Percentiles rank a stretch among this genome's conserved stretches.
phyloP scores from a whole-genome alignment of 2,113 vertebrate species.

The Tachysurus vachellii region DNA sequence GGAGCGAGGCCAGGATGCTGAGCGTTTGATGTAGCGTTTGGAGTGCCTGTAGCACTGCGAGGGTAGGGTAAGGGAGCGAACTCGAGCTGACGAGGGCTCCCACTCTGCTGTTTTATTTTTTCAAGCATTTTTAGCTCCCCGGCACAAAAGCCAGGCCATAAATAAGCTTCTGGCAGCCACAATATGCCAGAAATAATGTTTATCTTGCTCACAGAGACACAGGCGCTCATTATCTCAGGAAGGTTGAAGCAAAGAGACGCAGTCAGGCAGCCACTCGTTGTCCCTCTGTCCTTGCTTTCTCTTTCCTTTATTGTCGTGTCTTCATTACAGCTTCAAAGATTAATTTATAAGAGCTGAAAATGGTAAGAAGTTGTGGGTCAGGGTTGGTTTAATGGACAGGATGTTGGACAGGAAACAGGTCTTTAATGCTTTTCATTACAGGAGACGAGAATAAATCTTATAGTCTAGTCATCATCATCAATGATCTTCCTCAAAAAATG shows the following conservation, averaged over 20 bases:
- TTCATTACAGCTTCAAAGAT: slow-evolving; percentile 1
- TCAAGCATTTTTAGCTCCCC: slow-evolving; percentile 71
- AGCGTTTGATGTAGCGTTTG: slow-evolving; percentile 74
- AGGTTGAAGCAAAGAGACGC: slow-evolving; percentile 51
- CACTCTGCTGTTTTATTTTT: slow-evolving; percentile 57
- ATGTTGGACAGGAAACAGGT: background rate
- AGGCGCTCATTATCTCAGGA: slow-evolving; percentile 59
- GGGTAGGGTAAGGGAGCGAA: slow-evolving; percentile 54
- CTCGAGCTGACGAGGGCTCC: slow-evolving; percentile 53
- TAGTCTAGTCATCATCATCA: background rate
- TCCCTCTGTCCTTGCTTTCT: slow-evolving; percentile 52
- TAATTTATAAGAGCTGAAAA: background rate
- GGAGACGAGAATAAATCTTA: background rate
- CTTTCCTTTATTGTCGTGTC: slow-evolving; percentile 53
- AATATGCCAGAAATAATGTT: slow-evolving; percentile 80
- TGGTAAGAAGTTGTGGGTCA: background rate
- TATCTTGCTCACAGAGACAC: slow-evolving; percentile 71
- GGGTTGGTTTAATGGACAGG: background rate
- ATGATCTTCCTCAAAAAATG: too few relatives aligned
- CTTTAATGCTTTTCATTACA: background rate
- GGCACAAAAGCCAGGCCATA: slow-evolving; percentile 73
- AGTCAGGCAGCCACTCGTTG: slow-evolving; percentile 64
- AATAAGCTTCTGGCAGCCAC: slow-evolving; percentile 71
- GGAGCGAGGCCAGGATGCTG: slow-evolving; percentile 61
- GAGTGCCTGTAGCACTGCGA: slow-evolving; percentile 65